phyloP scores from a whole-genome alignment of 1,140 invertebrate genomes.

The Acromyrmex heyeri region DNA sequence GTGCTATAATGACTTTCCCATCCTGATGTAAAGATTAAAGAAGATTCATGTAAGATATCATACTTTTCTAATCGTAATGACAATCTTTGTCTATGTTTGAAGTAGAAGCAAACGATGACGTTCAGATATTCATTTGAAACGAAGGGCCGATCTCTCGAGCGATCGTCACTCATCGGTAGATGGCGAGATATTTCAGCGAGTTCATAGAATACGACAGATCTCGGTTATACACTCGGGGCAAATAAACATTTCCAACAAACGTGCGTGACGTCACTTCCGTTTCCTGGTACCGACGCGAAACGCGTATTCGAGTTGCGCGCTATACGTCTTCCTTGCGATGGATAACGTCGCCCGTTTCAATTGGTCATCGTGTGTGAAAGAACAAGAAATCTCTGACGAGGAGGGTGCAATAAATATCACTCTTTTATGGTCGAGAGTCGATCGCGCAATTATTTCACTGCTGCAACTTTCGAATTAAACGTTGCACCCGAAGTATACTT shows the following conservation, averaged over 20 bases:
- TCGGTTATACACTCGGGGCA: slow-evolving; percentile 63
- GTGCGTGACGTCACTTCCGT: slow-evolving; percentile 80
- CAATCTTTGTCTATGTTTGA: not conserved
- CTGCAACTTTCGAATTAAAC: slow-evolving; percentile 47
- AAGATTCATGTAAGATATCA: slow-evolving; percentile 1
- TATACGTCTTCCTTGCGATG: slow-evolving; percentile 13
- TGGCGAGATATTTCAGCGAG: slow-evolving; percentile 51
- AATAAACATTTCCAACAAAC: slow-evolving; percentile 76
- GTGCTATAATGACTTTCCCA: no score
- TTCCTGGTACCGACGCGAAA: slow-evolving; percentile 75
- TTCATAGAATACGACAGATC: slow-evolving; percentile 59
- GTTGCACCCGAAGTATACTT: slow-evolving; percentile 26
- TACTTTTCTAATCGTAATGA: slow-evolving; percentile 15
- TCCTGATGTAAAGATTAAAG: not conserved
- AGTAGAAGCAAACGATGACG: not conserved
- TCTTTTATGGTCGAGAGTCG: not conserved
- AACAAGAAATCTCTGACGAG: slow-evolving; percentile 62
- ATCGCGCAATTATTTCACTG: slow-evolving; percentile 46
- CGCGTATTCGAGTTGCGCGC: slow-evolving; percentile 24
- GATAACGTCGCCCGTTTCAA: slow-evolving; percentile 77
- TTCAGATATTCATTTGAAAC: slow-evolving; percentile 2
- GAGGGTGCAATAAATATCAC: slow-evolving; percentile 60
- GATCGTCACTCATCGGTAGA: slow-evolving; percentile 28
- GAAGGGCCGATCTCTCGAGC: not conserved
- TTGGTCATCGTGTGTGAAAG: slow-evolving; percentile 53